Conservation (phyloP, 23 tunicate genomes). For the Styela plicata region DNA sequence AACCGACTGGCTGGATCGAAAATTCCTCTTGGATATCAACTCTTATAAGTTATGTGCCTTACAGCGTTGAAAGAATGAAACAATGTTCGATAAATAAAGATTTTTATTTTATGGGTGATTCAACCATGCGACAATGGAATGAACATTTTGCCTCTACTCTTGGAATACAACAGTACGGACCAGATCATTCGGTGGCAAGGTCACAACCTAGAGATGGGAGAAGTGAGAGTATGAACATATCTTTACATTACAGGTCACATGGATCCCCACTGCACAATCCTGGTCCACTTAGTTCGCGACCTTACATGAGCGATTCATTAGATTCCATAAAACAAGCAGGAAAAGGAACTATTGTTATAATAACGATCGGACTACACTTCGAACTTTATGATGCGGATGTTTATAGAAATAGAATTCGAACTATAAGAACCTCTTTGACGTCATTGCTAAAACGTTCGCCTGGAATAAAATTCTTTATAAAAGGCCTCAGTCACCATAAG, state of each 20-base stretch:
- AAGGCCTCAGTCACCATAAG: constrained; percentile 37
- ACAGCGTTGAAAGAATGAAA: background rate
- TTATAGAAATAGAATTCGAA: constrained; percentile 30
- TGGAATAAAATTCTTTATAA: constrained; percentile 35
- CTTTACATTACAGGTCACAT: constrained; percentile 57
- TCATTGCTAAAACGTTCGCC: constrained; percentile 48
- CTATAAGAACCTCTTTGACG: constrained; percentile 31
- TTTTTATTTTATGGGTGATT: constrained; percentile 48
- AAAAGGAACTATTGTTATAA: constrained; percentile 41
- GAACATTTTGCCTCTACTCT: background rate
- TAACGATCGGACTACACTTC: constrained; percentile 58
- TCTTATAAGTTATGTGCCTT: background rate
- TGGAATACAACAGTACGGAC: background rate
- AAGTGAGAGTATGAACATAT: constrained; percentile 14
- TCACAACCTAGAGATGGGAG: constrained; percentile 21
- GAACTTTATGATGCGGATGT: constrained; percentile 50
- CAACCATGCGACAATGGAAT: constrained; percentile 52
- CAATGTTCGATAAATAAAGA: constrained; percentile 28
- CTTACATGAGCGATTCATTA: constrained; percentile 57
- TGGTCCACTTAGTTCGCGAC: constrained; percentile 42
- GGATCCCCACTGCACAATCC: constrained; percentile 78
- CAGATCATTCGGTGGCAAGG: background rate
- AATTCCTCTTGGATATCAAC: background rate
- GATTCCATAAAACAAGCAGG: constrained; percentile 48
- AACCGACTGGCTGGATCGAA: constrained; percentile 24